Evolutionary conservation across 2,888 invertebrate species (phyloP), one percentile per base, ranked within the genome.

Genomic region (Dyspetes luteomarginatus): DNA sequence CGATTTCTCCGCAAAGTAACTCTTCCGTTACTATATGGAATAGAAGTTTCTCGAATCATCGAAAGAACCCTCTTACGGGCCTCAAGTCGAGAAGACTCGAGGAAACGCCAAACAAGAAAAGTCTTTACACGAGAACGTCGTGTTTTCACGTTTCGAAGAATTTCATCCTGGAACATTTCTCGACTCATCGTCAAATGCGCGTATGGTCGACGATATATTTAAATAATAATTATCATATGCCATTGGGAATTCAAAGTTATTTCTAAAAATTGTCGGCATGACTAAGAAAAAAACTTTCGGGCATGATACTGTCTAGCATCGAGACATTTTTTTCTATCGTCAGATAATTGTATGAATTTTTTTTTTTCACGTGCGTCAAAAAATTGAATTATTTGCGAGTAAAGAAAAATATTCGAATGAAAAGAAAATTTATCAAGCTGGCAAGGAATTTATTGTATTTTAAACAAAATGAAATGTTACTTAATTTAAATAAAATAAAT

Each of bases 1-100:
- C 15, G 28, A 62, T 48, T 55, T 28, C 62, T n/a, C 24, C 24
- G 36, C 41, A 76, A 68, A 76, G 68, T 72, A 69, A 28, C 24
- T 41, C 28, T 50, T 60, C 26, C 52, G 52, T 76, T 62, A 68
- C 60, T 58, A 12, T 24, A 50, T 36, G 15, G 48, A 65, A 19
- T 17, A 45, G 43, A 58, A 68, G 64, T 22, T 64, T 43, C 52
- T 30, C 15, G 45, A 22, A 41, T 30, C 60, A 76, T 68, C 60
- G 48, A 26, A 26, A 48, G 26, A 67, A 65, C 45, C 45, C 22
- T 55, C 45, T 30, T 45, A 26, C 17, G 17, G 45, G 28, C 26
- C 52, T 48, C 28, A 30, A 17, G 4, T 36, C 36, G 36, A 36
- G 9, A 12, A 15, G 30, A 48, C 56, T 9, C 28, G 19, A 15